Evolutionary conservation across 2,888 invertebrate genomes (phyloP), one percentile per base, ranked within the genome.

Genomic region (Carabus problematicus): DNA sequence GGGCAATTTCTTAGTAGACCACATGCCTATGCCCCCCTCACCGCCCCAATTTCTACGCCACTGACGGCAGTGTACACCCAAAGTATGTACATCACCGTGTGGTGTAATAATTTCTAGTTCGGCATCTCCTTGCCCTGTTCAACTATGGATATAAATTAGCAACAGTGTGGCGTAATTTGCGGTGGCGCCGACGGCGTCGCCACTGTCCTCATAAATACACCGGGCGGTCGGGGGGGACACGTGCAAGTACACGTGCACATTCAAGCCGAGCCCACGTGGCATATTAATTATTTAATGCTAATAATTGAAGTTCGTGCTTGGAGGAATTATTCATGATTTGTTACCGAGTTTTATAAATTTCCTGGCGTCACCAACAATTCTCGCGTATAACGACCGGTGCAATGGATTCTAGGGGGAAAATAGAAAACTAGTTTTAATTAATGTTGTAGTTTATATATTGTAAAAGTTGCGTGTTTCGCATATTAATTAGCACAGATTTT

Each of bases 241-340:
- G 60, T 60, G 60, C 45, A 19, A 7, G 16, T 8, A n/a, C 61
- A 62, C 61, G 61, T 62, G 49, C 61, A 29, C 61, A 16, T 40
- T 62, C 29, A 29, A 29, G 29, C 45, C 49, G 12, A 47, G 49
- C 47, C 49, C 61, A 62, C 61, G 61, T 62, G 61, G n/a, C 49
- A 19, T 14, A 45, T 52, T 39, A 11, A 41, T 40, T 49, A 39
- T 62, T 63, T 45, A 40, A 54, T 39, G 41, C n/a, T 39, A 45
- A 63, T 63, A 63, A 54, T 63, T 63, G 45, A 63, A 63, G 54
- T 63, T 54, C 45, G 52, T 41, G 52, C 40, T 40, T 42, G 2
- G 14, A 45, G 12, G 49, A 62, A 62, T 62, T 49, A 62, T 62
- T 62, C 61, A 60, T 60, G 45, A 62, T 62, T 49, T 47, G n/a